A percentile compares a stretch with the other conserved stretches of the same genome.
Conservation (phyloP, 2,888 invertebrate species). For the Andrena hattorfiana region DNA sequence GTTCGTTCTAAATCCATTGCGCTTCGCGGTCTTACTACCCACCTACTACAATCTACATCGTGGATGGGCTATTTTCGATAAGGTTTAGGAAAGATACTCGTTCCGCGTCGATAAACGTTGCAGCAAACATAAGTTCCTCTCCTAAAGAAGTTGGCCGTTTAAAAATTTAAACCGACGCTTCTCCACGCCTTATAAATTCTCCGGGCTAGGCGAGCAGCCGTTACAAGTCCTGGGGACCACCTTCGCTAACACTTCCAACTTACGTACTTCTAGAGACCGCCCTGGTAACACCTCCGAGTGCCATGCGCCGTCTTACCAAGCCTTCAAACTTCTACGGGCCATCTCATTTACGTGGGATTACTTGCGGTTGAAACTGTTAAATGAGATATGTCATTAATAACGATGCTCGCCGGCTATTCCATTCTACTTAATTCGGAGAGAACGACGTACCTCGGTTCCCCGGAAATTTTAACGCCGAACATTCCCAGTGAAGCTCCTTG, state of each 20-base stretch:
- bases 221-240: background rate
- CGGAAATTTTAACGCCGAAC: slow-evolving; percentile 19
- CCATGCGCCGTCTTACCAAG: slow-evolving; percentile 30
- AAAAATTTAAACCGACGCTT: background rate
- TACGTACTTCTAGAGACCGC: slow-evolving; percentile 1
- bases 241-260: slow-evolving; percentile 18
- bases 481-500: background rate
- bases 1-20: too few species aligned
- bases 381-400: slow-evolving; percentile 40
- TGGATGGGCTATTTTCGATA: too few species aligned
- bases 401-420: slow-evolving; percentile 20
- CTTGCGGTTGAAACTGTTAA: slow-evolving; percentile 44
- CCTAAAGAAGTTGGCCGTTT: background rate
- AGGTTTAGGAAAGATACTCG: background rate
- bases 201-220: background rate
- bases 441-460: background rate
- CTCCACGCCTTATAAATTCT: slow-evolving; percentile 13
- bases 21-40: too few species aligned
- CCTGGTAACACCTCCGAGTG: slow-evolving; percentile 28
- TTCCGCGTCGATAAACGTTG: background rate
- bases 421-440: slow-evolving; percentile 4
- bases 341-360: slow-evolving; percentile 45
- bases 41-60: too few species aligned
- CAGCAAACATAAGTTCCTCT: background rate
- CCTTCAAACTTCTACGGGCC: slow-evolving; percentile 32